These are phyloP conservation scores for Phymorhynchus buccinoides DNA, from an alignment of 1,140 invertebrate genomes.

Conservation along the genomic window DNA sequence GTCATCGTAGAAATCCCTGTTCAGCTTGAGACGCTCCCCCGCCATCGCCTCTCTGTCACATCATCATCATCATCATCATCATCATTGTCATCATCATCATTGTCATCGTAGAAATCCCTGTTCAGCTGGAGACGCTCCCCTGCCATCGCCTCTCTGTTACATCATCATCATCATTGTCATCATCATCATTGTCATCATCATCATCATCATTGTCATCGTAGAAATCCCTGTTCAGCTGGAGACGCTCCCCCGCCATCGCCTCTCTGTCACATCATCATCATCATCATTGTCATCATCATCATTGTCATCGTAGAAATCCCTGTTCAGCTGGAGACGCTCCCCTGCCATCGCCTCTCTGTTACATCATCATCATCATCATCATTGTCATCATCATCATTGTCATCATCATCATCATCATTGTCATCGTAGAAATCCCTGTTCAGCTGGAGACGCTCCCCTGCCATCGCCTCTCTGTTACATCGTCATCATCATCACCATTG, in stretches of 20 bases:
- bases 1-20: conserved; percentile 93
- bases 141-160: conserved; percentile 86
- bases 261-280: conserved; percentile 81
- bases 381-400: too few relatives aligned
- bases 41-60: conserved; percentile 90
- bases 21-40: conserved; percentile 89
- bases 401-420: too few relatives aligned
- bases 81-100: too few relatives aligned
- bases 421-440: conserved; percentile 95
- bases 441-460: conserved; percentile 89
- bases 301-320: conserved; percentile 94
- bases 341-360: conserved; percentile 89
- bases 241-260: conserved; percentile 88
- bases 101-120: conserved; percentile 92
- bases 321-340: conserved; percentile 88
- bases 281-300: too few relatives aligned
- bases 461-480: conserved; percentile 84
- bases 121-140: conserved; percentile 90
- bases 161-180: too few relatives aligned
- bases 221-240: conserved; percentile 91
- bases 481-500: too few relatives aligned
- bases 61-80: too few relatives aligned
- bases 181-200: too few relatives aligned
- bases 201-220: conserved; percentile 95
- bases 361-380: too few relatives aligned